Percentiles rank a stretch among this genome's conserved stretches.
phyloP scores from a whole-genome alignment of 2,888 invertebrate genomes.

The Flexamia atlantica region DNA sequence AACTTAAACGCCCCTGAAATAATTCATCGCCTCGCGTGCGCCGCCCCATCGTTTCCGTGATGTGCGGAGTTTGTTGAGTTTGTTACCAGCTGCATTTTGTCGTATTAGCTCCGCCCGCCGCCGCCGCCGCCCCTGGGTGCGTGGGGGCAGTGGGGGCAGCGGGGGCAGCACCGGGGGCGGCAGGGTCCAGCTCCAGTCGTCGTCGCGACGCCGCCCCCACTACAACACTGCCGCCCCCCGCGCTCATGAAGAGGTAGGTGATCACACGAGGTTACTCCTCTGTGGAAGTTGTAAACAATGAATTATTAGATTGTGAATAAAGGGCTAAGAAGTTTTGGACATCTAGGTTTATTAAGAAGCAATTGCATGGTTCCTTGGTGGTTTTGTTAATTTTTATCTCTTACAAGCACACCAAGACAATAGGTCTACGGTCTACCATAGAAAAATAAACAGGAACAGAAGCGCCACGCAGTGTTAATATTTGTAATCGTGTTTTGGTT shows the following conservation, averaged over 20 bases:
- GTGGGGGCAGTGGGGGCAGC: neutral
- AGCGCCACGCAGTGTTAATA: too few species aligned
- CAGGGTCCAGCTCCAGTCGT: neutral
- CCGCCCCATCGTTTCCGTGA: neutral
- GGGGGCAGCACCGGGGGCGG: conserved; percentile 15
- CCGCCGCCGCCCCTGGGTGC: conserved; percentile 1
- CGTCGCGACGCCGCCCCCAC: conserved; percentile 4
- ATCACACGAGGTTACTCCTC: neutral
- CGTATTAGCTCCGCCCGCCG: neutral
- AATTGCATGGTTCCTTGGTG: too few species aligned
- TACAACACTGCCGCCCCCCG: neutral
- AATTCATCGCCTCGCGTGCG: neutral
- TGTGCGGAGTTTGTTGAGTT: neutral
- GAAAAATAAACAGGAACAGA: too few species aligned
- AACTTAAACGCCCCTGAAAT: conserved; percentile 22
- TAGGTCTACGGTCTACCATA: too few species aligned
- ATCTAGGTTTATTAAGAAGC: too few species aligned
- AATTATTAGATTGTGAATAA: too few species aligned
- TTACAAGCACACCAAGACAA: too few species aligned
- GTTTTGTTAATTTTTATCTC: too few species aligned
- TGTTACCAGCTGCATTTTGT: conserved; percentile 22
- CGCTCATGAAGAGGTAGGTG: conserved; percentile 1
- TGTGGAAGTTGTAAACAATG: too few species aligned
- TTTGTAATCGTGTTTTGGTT: too few species aligned
- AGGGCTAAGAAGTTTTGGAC: too few species aligned